Conservation (phyloP, 53 echinoderm and acorn worm species). For the Echinarachnius parma region DNA sequence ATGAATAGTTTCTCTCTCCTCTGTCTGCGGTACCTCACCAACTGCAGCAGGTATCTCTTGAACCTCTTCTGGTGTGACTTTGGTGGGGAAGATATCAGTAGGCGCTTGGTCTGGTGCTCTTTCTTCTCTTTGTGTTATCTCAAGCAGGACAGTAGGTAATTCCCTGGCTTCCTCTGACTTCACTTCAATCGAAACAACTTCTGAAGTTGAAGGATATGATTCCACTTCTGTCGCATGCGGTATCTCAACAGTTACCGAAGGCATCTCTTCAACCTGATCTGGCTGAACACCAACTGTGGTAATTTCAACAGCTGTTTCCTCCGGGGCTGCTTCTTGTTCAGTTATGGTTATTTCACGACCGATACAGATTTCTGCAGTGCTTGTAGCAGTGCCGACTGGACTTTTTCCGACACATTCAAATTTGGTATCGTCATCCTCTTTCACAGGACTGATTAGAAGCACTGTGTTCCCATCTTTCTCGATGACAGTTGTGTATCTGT, state of each 20-base stretch:
- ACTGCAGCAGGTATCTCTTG: neutral
- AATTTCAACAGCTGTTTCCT: slow-evolving; percentile 31
- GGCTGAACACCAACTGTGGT: slow-evolving; percentile 10
- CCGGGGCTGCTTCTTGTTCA: neutral
- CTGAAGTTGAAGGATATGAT: slow-evolving; percentile 32
- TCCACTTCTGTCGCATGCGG: neutral
- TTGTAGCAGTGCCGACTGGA: slow-evolving; percentile 67
- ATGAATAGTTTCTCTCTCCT: neutral
- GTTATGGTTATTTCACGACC: slow-evolving; percentile 38
- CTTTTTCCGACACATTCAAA: slow-evolving; percentile 75
- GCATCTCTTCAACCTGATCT: neutral
- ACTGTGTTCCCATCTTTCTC: slow-evolving; percentile 77
- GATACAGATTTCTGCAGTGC: slow-evolving; percentile 65
- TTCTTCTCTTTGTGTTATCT: slow-evolving; percentile 24
- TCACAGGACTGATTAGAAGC: slow-evolving; percentile 64
- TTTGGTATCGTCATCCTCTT: slow-evolving; percentile 67
- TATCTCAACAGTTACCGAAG: neutral
- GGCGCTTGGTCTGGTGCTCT: neutral
- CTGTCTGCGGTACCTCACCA: slow-evolving; percentile 3
- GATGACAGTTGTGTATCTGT: slow-evolving; percentile 65
- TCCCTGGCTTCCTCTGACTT: slow-evolving; percentile 50
- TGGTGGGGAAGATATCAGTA: neutral
- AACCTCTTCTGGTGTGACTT: slow-evolving; percentile 22
- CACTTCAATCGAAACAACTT: neutral
- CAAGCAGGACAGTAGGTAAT: slow-evolving; percentile 46